phyloP scores from a whole-genome alignment of 1,140 invertebrate species.

The Cyrtorhinus lividipennis region DNA sequence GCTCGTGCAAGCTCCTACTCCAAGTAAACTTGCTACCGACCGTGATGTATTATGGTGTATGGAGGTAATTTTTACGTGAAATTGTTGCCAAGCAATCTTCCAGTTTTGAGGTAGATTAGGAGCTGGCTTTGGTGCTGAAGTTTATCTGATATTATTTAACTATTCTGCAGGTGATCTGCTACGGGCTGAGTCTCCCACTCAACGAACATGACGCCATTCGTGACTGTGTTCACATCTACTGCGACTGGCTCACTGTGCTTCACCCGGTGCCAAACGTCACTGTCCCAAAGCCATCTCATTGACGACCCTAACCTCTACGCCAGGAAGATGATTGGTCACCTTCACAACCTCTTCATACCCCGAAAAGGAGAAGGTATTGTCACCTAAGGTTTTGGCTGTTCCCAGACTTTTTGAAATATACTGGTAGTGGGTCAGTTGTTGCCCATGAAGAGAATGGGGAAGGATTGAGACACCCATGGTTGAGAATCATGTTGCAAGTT shows the following conservation, averaged over 20 bases:
- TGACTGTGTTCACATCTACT: slow-evolving; percentile 93
- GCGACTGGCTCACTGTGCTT: slow-evolving; percentile 85
- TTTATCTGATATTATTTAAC: background rate
- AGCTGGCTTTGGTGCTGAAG: background rate
- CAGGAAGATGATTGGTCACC: slow-evolving; percentile 78
- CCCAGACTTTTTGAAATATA: too few species aligned
- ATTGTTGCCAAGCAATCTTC: background rate
- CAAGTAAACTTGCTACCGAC: slow-evolving; percentile 56
- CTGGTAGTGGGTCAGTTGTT: too few species aligned
- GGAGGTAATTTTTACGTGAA: slow-evolving; percentile 51
- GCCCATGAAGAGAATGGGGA: too few species aligned
- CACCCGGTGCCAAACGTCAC: slow-evolving; percentile 63
- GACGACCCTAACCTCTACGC: slow-evolving; percentile 86
- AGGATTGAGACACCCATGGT: too few species aligned
- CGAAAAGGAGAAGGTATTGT: slow-evolving; percentile 70
- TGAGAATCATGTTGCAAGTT: too few species aligned
- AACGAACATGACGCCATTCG: slow-evolving; percentile 84
- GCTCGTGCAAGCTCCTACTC: slow-evolving; percentile 57
- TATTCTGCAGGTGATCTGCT: slow-evolving; percentile 59
- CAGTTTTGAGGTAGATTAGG: background rate
- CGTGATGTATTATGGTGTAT: slow-evolving; percentile 82
- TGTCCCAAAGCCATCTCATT: slow-evolving; percentile 69
- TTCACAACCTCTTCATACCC: slow-evolving; percentile 93
- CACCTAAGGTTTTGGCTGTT: too few species aligned
- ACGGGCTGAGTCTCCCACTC: slow-evolving; percentile 76